phyloP scores from a whole-genome alignment of 2,888 invertebrate species.

The Drepana falcataria region DNA sequence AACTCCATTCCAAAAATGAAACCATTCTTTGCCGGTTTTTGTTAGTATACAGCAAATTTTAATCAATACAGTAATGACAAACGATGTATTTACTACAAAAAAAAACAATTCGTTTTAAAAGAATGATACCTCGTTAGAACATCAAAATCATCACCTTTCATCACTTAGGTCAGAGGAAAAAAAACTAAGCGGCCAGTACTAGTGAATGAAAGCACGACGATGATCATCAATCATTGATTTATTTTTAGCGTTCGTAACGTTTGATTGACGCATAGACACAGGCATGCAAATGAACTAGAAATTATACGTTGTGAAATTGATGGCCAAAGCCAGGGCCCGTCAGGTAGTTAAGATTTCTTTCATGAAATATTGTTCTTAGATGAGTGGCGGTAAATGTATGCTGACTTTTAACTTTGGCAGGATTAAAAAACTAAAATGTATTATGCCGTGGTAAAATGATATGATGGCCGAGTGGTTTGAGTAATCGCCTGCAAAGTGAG shows the following conservation, averaged over 20 bases:
- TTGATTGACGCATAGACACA: slow-evolving; percentile 72
- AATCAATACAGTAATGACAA: background rate
- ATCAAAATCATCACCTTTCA: slow-evolving; percentile 8
- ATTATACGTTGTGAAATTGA: slow-evolving; percentile 14
- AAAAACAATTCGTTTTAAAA: background rate
- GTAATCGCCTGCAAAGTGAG: no score
- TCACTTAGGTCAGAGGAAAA: slow-evolving; percentile 16
- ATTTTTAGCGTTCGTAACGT: slow-evolving; percentile 36
- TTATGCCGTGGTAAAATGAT: no score
- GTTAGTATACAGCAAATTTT: background rate
- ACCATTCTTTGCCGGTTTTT: background rate
- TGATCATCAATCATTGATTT: slow-evolving; percentile 54
- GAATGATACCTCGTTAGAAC: background rate
- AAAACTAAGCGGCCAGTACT: slow-evolving; percentile 19
- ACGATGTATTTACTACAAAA: background rate
- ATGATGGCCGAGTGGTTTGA: no score
- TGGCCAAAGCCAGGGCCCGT: background rate
- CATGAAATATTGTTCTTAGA: background rate
- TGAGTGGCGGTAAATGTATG: background rate
- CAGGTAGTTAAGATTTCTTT: background rate
- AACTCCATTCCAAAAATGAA: background rate
- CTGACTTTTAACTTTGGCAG: background rate
- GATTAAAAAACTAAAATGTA: no score
- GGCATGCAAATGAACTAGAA: slow-evolving; percentile 63
- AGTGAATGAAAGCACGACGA: slow-evolving; percentile 52